phyloP scores from a whole-genome alignment of 1,140 invertebrate species.

The Dendroctonus ponderosae region DNA sequence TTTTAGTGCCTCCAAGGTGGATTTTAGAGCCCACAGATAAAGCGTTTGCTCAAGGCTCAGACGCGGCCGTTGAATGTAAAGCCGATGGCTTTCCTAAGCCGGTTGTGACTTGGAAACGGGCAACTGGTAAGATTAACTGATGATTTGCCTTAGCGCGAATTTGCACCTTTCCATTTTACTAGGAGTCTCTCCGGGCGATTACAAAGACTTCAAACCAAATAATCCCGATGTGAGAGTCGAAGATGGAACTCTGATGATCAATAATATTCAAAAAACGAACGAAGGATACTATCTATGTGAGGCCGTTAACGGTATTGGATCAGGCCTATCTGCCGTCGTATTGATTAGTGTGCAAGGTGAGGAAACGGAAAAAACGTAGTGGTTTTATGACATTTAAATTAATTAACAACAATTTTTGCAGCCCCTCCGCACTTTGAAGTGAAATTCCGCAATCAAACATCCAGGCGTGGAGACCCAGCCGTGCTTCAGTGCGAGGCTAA shows the following conservation, averaged over 20 bases:
- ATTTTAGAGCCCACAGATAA: conserved; percentile 93
- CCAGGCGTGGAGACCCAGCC: conserved; percentile 84
- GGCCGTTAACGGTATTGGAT: conserved; percentile 93
- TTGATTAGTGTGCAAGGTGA: conserved; percentile 89
- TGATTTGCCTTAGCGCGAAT: background rate
- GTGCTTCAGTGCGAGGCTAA: conserved; percentile 94
- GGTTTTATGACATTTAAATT: background rate
- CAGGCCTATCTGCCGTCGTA: conserved; percentile 89
- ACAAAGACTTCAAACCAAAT: conserved; percentile 85
- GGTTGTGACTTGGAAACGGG: conserved; percentile 91
- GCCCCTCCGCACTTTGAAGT: conserved; percentile 93
- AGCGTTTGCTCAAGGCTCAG: conserved; percentile 89
- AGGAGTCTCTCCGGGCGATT: conserved; percentile 88
- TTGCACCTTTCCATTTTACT: background rate
- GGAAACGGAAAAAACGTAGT: conserved; percentile 33
- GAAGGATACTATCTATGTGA: conserved; percentile 95
- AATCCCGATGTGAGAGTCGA: conserved; percentile 86
- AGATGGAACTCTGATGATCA: conserved; percentile 85
- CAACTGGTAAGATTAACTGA: conserved; percentile 68
- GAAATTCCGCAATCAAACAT: conserved; percentile 86
- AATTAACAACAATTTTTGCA: conserved; percentile 49
- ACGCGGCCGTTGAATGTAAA: conserved; percentile 92
- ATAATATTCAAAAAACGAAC: conserved; percentile 87
- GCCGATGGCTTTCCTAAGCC: conserved; percentile 94
- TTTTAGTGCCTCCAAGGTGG: conserved; percentile 92